These are phyloP conservation scores for Antheraea assamensis DNA, from an alignment of 2,888 invertebrate species.

Conservation along the genomic window DNA sequence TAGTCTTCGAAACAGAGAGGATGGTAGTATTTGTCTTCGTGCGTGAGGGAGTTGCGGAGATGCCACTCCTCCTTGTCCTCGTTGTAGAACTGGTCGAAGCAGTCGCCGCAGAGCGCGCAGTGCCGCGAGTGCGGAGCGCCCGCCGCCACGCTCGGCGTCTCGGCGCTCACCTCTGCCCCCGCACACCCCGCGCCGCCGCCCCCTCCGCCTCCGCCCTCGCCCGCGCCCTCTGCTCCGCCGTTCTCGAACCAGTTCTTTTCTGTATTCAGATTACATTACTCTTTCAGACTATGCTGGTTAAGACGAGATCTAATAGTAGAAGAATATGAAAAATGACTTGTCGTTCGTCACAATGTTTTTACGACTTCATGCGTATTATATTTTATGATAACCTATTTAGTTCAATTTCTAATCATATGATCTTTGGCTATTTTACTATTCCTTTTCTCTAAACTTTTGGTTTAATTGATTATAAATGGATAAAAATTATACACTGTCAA, in stretches of 20 bases:
- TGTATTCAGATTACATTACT: constrained; percentile 44
- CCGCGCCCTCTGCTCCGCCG: constrained; percentile 74
- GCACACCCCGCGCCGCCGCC: constrained; percentile 55
- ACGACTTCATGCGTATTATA: too few relatives aligned
- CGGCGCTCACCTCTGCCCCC: constrained; percentile 39
- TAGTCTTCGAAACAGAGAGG: constrained; percentile 95
- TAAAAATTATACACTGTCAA: too few relatives aligned
- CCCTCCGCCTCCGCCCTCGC: constrained; percentile 54
- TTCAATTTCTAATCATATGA: too few relatives aligned
- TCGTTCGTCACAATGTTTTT: too few relatives aligned
- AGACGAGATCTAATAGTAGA: too few relatives aligned
- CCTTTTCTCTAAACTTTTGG: too few relatives aligned
- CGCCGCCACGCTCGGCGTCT: constrained; percentile 87
- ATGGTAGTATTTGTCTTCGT: constrained; percentile 91
- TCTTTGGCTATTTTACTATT: too few relatives aligned
- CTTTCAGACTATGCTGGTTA: neutral
- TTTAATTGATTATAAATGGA: too few relatives aligned
- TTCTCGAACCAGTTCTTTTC: constrained; percentile 95
- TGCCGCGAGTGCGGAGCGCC: constrained; percentile 84
- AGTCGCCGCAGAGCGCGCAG: constrained; percentile 96
- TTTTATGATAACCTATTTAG: too few relatives aligned
- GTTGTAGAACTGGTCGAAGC: constrained; percentile 97
- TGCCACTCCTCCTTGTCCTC: constrained; percentile 99
- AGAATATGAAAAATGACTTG: too few relatives aligned
- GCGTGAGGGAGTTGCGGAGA: constrained; percentile 89